Percentiles rank a stretch among this genome's conserved stretches.
Conservation (phyloP, 2,113 vertebrate genomes). For the Megaptera novaeangliae region DNA sequence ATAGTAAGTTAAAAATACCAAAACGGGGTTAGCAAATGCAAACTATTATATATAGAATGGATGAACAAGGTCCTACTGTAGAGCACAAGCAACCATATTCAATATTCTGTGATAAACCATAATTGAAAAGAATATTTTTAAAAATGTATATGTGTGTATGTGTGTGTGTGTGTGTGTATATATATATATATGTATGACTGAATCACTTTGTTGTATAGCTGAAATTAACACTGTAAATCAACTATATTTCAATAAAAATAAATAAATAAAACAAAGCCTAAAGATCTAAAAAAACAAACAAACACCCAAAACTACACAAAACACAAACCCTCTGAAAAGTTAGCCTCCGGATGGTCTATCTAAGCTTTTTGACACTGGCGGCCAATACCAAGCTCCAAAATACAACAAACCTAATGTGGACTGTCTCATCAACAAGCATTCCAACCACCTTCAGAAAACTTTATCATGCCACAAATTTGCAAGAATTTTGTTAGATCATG, state of each 20-base stretch:
- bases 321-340: not conserved
- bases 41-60: not conserved
- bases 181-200: not conserved
- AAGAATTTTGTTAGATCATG: not conserved
- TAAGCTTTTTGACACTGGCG: not conserved
- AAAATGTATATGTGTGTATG: not conserved
- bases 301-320: not conserved
- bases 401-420: not conserved
- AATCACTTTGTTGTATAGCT: too few relatives aligned
- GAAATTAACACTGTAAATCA: not conserved
- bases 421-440: not conserved
- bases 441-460: not conserved
- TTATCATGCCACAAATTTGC: not conserved
- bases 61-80: not conserved
- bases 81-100: not conserved
- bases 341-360: not conserved
- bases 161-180: not conserved
- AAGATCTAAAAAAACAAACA: not conserved
- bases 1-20: not conserved
- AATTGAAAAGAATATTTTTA: not conserved
- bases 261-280: not conserved
- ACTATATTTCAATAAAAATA: not conserved
- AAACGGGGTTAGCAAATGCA: not conserved
- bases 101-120: not conserved
- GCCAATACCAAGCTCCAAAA: not conserved